Evolutionary conservation across 2,113 vertebrate species (phyloP).

Genomic region (Rhea americana): DNA sequence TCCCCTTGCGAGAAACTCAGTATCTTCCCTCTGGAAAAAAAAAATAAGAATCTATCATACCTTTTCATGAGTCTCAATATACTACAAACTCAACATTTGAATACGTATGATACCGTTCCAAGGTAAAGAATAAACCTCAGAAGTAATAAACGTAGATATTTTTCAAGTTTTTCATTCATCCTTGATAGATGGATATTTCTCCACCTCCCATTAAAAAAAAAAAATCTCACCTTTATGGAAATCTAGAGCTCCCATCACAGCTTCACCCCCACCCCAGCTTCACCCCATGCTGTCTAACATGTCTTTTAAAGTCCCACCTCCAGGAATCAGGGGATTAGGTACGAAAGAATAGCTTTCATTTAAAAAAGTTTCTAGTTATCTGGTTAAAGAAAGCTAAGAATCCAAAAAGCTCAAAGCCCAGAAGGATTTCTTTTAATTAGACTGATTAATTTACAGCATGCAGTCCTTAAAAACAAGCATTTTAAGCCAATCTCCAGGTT

Average conservation of each 20-base stretch:
- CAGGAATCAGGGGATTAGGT: neutral
- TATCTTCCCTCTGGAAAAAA: neutral
- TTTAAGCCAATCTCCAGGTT: neutral
- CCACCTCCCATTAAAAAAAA: neutral
- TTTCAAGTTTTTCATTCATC: constrained; percentile 50
- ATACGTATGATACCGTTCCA: constrained; percentile 41
- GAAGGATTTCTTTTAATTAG: neutral
- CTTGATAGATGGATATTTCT: constrained; percentile 39
- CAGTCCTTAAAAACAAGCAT: neutral
- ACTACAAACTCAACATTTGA: constrained; percentile 9
- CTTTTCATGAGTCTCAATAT: neutral
- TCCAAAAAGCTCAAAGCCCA: neutral
- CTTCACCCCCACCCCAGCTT: neutral
- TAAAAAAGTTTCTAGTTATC: neutral
- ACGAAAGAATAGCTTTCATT: neutral
- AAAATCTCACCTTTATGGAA: neutral
- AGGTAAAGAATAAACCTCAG: constrained; percentile 55
- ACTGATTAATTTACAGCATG: neutral
- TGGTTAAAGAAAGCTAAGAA: neutral
- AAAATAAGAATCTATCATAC: neutral
- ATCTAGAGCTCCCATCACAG: neutral
- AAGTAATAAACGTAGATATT: constrained; percentile 47
- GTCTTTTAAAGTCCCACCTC: neutral
- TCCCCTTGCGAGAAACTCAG: neutral
- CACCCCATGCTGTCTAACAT: neutral